Base-by-base conservation (phyloP, 2,797 vertebrate species). In the Catharus ustulatus region DNA sequence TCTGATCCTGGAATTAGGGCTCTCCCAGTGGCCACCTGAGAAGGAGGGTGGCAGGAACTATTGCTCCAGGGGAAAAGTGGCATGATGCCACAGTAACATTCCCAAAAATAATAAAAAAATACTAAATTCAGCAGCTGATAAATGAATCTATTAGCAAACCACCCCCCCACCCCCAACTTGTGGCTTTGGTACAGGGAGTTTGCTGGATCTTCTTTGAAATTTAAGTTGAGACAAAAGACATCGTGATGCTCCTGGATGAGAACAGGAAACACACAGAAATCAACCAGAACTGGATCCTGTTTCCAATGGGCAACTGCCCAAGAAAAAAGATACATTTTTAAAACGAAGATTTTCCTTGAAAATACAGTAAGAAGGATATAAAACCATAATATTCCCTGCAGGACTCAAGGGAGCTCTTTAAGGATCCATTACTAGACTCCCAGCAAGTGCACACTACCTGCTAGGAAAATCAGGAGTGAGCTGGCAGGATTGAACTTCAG, bases 171-270 rank as follows among this genome's bases (percentile, higher is more conserved):
- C 6, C 10, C 26, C 18, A 49, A 0, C 10, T 9, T 18, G n/a
- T 92, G 45, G 27, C 51, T 83, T 61, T 13, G 29, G 18, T 34
- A 15, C 5, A 20, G 45, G 45, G 32, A 79, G 7, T 40, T 64
- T 59, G 5, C 55, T 11, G 7, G 32, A 38, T 77, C 48, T 77
- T 32, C 43, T 91, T 45, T 78, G 57, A 62, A 67, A 84, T 71
- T 32, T 54, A 29, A 49, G 27, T 26, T 58, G 29, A 76, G 8
- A 3, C 26, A 34, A 52, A 89, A 66, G 51, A 55, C 54, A 61
- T 24, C 0, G 1, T 12, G 62, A 49, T 49, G 32, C 16, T 11
- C 13, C 26, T 59, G 43, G 23, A 30, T 51, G 0, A 2, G 71
- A 74, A 49, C 9, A 79, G 34, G 19, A 48, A 68, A 52, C 27